Percentiles rank a stretch among this genome's conserved stretches.
These are phyloP conservation scores for Paguma larvata DNA, from an alignment of 2,797 vertebrate genomes.

Conservation along the genomic window DNA sequence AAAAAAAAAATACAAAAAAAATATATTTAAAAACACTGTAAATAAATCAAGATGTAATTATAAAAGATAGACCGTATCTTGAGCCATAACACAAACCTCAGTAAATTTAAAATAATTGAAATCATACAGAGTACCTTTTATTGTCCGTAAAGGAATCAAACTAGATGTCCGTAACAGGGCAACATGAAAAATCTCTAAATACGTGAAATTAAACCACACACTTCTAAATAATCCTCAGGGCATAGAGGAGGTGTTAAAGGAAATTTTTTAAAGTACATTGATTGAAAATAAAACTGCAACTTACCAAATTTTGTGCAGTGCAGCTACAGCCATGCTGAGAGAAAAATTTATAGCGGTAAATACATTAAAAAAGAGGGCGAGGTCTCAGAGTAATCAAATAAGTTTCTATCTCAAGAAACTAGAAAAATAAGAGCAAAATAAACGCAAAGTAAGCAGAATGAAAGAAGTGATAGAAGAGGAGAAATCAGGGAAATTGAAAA, in stretches of 20 bases:
- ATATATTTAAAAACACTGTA: neutral
- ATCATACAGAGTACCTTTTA: neutral
- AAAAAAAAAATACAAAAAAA: neutral
- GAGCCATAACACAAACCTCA: neutral
- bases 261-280: neutral
- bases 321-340: neutral
- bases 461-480: neutral
- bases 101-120: neutral
- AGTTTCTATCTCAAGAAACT: neutral
- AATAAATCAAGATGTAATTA: neutral
- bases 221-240: neutral
- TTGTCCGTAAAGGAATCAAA: neutral
- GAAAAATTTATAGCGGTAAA: neutral
- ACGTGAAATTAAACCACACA: neutral
- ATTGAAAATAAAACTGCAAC: neutral
- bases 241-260: neutral
- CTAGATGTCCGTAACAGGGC: neutral
- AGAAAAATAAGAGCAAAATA: neutral
- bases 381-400: neutral
- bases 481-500: neutral
- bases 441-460: neutral
- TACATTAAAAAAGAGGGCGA: neutral
- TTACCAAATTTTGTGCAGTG: neutral
- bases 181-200: neutral
- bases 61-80: neutral